Base-by-base conservation (phyloP, 2,113 vertebrate species). In the Gasterosteus nipponicus region DNA sequence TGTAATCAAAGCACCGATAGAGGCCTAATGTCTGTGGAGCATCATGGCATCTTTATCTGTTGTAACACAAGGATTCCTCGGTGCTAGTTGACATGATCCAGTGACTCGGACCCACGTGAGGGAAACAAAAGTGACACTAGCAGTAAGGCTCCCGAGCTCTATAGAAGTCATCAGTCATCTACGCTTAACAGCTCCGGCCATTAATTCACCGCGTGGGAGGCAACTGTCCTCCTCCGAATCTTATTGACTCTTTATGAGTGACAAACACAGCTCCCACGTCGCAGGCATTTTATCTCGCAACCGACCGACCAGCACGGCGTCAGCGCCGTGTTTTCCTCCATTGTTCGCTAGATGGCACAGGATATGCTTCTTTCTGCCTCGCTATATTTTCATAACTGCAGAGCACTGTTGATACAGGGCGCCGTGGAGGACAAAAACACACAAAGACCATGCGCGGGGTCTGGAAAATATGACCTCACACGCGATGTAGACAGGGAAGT, bases 401-500 rank as follows among this genome's bases (percentile, higher is more conserved):
- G 61, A 58, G 80, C 68, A 4, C 29, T 91, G 88, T 87, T 92
- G 89, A 87, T 87, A 83, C 80, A 84, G 84, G 80, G 72, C 54
- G 46, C 81, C 65, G 44, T 77, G 69, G 68, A 80, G 75, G 77
- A 83, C 80, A 83, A 53, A 86, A 82, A 88, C 35, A 88, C 89
- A 87, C 29, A 22, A 22, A 84, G 75, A 81, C 78, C 84, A 80
- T 80, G 69, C 66, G 42, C 78, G 2, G 46, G 80, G 78, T 69
- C 74, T 82, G 87, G 89, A 89, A 91, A 92, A 88, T 85, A 91
- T 93, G 90, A 93, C 87, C 91, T 92, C 91, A 90, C 82, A 87
- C 78, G 10, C 49, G 79, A 41, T 61, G 58, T 14, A 84, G 80
- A 86, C 75, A 60, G 74, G 54, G 73, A 86, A 88, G 82, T 89